Base-by-base conservation (phyloP, 1,140 invertebrate species). In the Rhizoglyphus robini region DNA sequence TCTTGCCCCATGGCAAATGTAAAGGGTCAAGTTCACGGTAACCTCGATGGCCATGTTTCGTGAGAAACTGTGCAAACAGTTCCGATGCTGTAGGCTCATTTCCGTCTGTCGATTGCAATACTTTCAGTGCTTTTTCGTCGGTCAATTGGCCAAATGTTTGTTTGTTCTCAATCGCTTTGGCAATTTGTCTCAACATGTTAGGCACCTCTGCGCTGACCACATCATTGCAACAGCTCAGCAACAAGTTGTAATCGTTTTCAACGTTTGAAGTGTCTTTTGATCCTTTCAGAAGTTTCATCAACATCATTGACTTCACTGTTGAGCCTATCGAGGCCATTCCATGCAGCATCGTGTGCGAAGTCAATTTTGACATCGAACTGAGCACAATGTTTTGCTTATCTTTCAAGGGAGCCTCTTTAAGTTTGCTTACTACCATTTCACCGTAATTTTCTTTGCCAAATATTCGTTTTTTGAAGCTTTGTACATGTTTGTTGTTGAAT, bases 11-110 rank as follows among this genome's bases (percentile, higher is more conserved):
- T 1, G 85, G 82, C 67, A 83, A 80, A 3, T 80, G 78, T 2
- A 73, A 72, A 0, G 87, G 71, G 70, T 88, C 86, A 70, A 87
- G 80, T 83, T 90, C 88, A 74, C 82, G 81, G 30, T 86, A 76
- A 68, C 82, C 81, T 68, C 87, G 79, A 74, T 89, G 84, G 1
- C 86, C 87, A 71, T 88, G 84, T 67, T 79, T 75, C 20, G 80
- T 68, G n/a, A 88, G 73, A 71, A 90, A 87, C 3, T 75, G 68
- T 1, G 77, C 68, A 30, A 86, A 80, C 49, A 79, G 72, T 18
- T 73, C 66, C 47, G 80, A 75, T 4, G 81, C 51, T 15, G 23
- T 46, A 46, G 41, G 41, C 23, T 46, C 75, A 63, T 76, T 66
- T 3, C 80, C n/a, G 13, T 23, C 30, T 27, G 18, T 13, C 3